Conservation (phyloP, 2,888 invertebrate species). For the Ramazzottius varieornatus region DNA sequence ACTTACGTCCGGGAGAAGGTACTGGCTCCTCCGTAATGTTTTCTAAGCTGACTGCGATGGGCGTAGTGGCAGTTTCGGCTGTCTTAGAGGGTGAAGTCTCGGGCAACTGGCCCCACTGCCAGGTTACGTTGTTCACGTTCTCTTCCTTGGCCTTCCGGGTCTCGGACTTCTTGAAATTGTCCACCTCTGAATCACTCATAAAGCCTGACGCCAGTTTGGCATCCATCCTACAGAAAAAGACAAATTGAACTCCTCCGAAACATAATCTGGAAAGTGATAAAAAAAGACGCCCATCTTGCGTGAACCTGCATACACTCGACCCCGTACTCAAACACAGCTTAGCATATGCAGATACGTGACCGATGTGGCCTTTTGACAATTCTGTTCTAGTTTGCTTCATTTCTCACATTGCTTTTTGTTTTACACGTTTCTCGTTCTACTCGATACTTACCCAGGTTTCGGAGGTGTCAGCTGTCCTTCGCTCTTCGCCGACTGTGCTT, state of each 20-base stretch:
- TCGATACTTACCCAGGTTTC: background rate
- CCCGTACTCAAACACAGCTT: no score
- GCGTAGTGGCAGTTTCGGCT: background rate
- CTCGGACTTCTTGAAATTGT: background rate
- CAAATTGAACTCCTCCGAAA: no score
- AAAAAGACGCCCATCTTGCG: no score
- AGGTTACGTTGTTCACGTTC: conserved; percentile 10
- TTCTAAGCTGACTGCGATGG: background rate
- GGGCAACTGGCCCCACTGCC: conserved; percentile 25
- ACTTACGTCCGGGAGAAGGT: no score
- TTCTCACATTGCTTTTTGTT: background rate
- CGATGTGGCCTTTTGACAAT: no score
- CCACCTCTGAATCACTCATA: background rate
- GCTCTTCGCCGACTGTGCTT: background rate
- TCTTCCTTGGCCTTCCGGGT: background rate
- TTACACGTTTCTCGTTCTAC: background rate
- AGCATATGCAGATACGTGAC: no score
- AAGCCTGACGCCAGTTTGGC: background rate
- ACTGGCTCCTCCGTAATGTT: no score
- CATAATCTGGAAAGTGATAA: no score
- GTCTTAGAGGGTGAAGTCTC: conserved; percentile 6
- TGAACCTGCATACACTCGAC: no score
- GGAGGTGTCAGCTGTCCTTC: conserved; percentile 1
- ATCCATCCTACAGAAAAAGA: background rate
- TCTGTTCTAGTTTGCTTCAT: no score